A percentile compares a stretch with the other conserved stretches of the same genome.
phyloP scores from a whole-genome alignment of 2,888 invertebrate species.

The Epinotia bilunana region DNA sequence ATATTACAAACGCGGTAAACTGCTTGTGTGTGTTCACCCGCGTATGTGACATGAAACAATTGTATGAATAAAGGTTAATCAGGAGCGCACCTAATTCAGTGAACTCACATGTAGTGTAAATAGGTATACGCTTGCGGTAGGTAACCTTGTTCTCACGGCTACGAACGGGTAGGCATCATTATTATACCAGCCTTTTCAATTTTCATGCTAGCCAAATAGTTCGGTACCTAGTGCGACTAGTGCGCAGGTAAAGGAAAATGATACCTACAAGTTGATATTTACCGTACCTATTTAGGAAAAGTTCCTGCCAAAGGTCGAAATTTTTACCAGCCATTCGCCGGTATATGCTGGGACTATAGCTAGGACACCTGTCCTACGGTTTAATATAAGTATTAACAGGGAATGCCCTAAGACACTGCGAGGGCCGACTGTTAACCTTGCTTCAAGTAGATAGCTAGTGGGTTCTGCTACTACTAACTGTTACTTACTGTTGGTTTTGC shows the following conservation, averaged over 20 bases:
- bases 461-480: constrained; percentile 1
- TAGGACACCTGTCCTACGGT: neutral
- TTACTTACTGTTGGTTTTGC: constrained; percentile 1
- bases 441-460: neutral
- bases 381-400: neutral
- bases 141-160: neutral
- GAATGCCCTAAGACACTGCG: neutral
- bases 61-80: no score
- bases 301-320: no score
- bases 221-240: neutral
- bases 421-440: neutral
- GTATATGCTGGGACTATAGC: no score
- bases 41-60: neutral
- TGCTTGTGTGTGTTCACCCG: neutral
- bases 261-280: no score
- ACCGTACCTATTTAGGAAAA: neutral
- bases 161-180: neutral
- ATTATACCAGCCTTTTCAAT: neutral
- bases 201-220: neutral
- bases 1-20: neutral
- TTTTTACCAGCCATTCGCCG: no score
- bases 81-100: no score
- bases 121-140: neutral
- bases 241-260: neutral
- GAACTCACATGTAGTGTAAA: no score